Evolutionary conservation across 2,113 vertebrate genomes (phyloP).

Genomic region (Gadus macrocephalus): DNA sequence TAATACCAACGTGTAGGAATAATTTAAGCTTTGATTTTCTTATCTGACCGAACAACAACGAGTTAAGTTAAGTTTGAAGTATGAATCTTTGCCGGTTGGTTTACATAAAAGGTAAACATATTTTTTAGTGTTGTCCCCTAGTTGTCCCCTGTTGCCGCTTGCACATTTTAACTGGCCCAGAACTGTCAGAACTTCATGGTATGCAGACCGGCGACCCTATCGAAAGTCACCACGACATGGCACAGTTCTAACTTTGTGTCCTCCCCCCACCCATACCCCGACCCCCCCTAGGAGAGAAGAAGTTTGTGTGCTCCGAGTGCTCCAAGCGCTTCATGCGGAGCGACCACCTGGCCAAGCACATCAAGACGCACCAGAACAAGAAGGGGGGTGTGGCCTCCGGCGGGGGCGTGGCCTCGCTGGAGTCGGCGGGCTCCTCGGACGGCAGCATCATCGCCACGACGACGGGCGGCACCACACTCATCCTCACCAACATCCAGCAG

Average conservation of each 20-base stretch:
- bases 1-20: no score
- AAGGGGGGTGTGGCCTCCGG: conserved; percentile 92
- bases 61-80: no score
- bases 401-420: conserved; percentile 86
- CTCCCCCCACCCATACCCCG: conserved; percentile 27
- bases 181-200: no score
- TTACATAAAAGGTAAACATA: no score
- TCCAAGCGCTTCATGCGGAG: conserved; percentile 99
- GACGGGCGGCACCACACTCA: conserved; percentile 94
- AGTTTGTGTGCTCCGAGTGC: conserved; percentile 98
- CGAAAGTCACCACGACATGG: background rate
- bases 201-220: no score
- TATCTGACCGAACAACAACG: no score
- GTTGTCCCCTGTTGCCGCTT: no score
- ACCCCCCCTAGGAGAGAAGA: conserved; percentile 89
- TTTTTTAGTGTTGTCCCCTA: no score
- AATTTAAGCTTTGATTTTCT: no score
- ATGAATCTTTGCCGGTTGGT: no score
- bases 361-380: conserved; percentile 99
- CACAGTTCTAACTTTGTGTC: conserved; percentile 6
- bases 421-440: conserved; percentile 84
- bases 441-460: conserved; percentile 88
- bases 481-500: conserved; percentile 99
- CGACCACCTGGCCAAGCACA: conserved; percentile 99
- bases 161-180: no score